Conservation (phyloP, 2,113 vertebrate genomes). For the Synodontis membranacea region DNA sequence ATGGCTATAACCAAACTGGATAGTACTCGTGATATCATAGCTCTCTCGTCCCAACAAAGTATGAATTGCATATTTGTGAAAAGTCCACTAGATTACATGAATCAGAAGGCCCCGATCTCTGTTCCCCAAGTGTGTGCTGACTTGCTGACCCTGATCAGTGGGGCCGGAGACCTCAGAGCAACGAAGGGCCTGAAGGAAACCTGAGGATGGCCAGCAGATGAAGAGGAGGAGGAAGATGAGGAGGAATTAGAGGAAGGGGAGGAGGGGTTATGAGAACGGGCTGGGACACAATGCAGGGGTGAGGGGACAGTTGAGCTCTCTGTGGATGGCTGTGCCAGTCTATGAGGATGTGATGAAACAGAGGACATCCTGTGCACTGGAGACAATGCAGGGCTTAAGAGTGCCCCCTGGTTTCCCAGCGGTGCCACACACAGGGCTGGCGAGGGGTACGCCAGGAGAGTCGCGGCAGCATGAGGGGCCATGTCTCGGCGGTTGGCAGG, state of each 20-base stretch:
- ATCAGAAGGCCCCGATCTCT: slow-evolving; percentile 90
- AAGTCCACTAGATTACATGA: neutral
- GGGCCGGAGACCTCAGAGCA: slow-evolving; percentile 67
- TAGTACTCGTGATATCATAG: neutral
- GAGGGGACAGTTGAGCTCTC: slow-evolving; percentile 66
- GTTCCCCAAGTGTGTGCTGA: slow-evolving; percentile 81
- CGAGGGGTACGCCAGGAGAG: slow-evolving; percentile 78
- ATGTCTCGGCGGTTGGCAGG: slow-evolving; percentile 72
- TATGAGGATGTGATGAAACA: slow-evolving; percentile 58
- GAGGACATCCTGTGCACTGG: slow-evolving; percentile 66
- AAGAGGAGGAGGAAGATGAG: slow-evolving; percentile 61
- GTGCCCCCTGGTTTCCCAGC: slow-evolving; percentile 65
- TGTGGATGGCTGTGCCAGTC: slow-evolving; percentile 69
- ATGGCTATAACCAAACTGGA: neutral
- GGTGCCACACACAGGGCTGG: slow-evolving; percentile 71
- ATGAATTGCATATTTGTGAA: slow-evolving; percentile 17
- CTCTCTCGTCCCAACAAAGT: neutral
- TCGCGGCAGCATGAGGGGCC: slow-evolving; percentile 63
- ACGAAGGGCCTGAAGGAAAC: slow-evolving; percentile 75
- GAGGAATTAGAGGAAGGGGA: slow-evolving; percentile 61
- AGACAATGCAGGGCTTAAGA: slow-evolving; percentile 66
- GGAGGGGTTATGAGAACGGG: slow-evolving; percentile 58
- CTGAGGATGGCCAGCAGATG: slow-evolving; percentile 58
- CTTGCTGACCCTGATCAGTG: slow-evolving; percentile 70
- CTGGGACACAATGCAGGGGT: slow-evolving; percentile 49